Percentiles rank a stretch among this genome's conserved stretches.
Evolutionary conservation across 1,140 invertebrate genomes (phyloP).

Genomic region (Cepaea nemoralis): DNA sequence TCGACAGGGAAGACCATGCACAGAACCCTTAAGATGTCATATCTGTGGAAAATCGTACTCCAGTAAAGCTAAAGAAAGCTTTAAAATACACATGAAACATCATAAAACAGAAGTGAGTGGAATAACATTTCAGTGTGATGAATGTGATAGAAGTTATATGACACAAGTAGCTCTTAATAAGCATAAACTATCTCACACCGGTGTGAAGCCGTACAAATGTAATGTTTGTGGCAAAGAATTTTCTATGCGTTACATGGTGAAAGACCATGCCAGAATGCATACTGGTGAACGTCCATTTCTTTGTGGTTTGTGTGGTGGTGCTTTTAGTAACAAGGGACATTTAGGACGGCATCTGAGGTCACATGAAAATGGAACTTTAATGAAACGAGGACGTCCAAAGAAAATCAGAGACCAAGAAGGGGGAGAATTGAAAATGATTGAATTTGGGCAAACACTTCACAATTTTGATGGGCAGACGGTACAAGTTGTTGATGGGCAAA

Average conservation of each 20-base stretch:
- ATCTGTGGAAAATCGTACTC: constrained; percentile 46
- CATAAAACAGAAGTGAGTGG: constrained; percentile 42
- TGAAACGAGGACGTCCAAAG: constrained; percentile 41
- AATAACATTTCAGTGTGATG: constrained; percentile 45
- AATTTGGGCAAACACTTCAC: constrained; percentile 17
- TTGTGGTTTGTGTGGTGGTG: constrained; percentile 40
- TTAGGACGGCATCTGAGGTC: constrained; percentile 43
- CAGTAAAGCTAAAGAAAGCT: constrained; percentile 47
- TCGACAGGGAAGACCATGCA: constrained; percentile 35
- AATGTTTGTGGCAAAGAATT: constrained; percentile 41
- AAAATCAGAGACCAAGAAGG: constrained; percentile 25
- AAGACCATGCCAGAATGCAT: constrained; percentile 44
- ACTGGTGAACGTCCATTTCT: constrained; percentile 40
- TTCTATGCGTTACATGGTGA: constrained; percentile 46
- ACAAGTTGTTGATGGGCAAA: constrained; percentile 30
- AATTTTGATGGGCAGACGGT: constrained; percentile 32
- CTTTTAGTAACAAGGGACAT: constrained; percentile 46
- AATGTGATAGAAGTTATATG: constrained; percentile 45
- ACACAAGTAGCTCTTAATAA: constrained; percentile 43
- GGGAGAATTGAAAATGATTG: constrained; percentile 29
- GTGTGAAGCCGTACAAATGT: constrained; percentile 42
- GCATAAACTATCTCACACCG: constrained; percentile 37
- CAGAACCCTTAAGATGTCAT: constrained; percentile 41
- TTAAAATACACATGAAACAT: constrained; percentile 46
- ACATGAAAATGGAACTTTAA: constrained; percentile 43